Evolutionary conservation across 2,888 invertebrate genomes (phyloP), one percentile per base, ranked within the genome.

Genomic region (Chrysina gloriosa): DNA sequence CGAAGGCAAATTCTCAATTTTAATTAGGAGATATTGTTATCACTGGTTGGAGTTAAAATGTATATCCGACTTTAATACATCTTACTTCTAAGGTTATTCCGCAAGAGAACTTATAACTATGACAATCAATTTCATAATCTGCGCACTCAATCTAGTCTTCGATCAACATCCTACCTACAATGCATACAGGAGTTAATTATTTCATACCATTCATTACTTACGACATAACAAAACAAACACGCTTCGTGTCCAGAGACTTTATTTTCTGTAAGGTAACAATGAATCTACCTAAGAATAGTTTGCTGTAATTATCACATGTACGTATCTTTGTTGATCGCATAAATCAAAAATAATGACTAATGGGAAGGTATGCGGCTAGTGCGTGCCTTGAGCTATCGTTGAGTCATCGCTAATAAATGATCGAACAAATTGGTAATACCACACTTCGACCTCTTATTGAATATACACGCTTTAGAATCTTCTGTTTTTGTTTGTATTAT

Each of bases 221-320:
- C 39, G 9, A 16, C n/a, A 58, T 11, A 39, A 39, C 11, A 58
- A 39, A 58, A 39, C 25, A 39, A n/a, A 58, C 3, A 23, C 23
- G 6, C 7, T 19, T 11, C 23, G 11, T 25, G 31, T 9, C 34
- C n/a, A 39, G 25, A 6, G 14, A 39, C 25, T 39, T 58, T 58
- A 58, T 58, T 58, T 39, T 39, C 39, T 14, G 42, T 39, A 21
- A 39, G 11, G 14, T 11, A 25, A 39, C 58, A 58, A 58, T 58
- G 11, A 23, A 39, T 58, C 39, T 14, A 39, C 52, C 21, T 16
- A 9, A 19, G 31, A 42, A n/a, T 23, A 39, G 23, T 21, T 36
- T 4, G 23, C 39, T 14, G 25, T 58, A 39, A 25, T 58, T 58
- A 58, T 58, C 14, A 25, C 36, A 2, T n/a, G 23, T 58, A 21